These are phyloP conservation scores for Drosophila kokeensis DNA, from an alignment of 2,888 invertebrate species.

Conservation along the genomic window DNA sequence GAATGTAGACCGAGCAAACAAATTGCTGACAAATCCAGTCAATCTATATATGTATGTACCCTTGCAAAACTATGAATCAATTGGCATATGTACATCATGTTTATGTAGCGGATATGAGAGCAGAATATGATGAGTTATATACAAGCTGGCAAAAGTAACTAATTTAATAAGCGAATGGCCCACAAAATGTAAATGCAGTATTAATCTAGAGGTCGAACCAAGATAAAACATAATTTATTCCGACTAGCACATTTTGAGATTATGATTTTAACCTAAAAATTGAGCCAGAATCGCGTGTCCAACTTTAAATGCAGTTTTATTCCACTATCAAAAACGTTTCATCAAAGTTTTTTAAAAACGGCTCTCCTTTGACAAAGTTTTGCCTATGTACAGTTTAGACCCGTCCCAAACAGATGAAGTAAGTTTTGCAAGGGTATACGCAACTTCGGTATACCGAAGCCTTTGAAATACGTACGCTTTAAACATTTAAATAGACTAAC, in stretches of 20 bases:
- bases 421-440: constrained; percentile 30
- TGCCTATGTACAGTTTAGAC: not conserved
- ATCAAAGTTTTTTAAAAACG: not conserved
- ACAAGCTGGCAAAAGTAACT: not conserved
- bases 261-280: not conserved
- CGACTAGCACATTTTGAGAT: not conserved
- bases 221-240: not conserved
- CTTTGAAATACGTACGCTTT: constrained; percentile 7
- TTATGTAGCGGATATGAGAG: not conserved
- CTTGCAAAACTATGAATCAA: constrained; percentile 14
- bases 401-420: not conserved
- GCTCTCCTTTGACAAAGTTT: not conserved
- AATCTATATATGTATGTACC: not conserved
- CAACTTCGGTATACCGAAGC: constrained; percentile 28
- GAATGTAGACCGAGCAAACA: not conserved
- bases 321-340: fast-evolving
- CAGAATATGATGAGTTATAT: not conserved
- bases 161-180: not conserved
- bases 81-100: not conserved
- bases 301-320: not conserved
- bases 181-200: not conserved
- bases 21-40: constrained; percentile 9
- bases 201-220: not conserved
- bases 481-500: constrained; percentile 22
- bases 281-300: not conserved